Conservation (phyloP, 2,888 invertebrate species). For the Andrena camellia region DNA sequence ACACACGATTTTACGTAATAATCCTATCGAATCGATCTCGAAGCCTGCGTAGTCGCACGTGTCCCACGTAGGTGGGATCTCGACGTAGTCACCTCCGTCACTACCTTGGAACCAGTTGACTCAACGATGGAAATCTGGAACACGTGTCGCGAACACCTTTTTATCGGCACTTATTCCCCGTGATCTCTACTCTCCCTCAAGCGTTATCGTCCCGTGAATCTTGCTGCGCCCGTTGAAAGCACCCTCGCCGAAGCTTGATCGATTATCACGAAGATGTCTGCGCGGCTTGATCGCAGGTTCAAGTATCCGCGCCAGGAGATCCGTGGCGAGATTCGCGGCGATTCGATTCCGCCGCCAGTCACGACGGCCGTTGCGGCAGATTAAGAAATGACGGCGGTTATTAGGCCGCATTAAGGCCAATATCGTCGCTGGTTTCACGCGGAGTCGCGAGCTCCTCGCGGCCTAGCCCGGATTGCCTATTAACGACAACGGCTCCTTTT, state of each 20-base stretch:
- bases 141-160: background rate
- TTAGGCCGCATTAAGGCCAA: conserved; percentile 63
- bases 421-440: conserved; percentile 36
- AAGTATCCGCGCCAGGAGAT: background rate
- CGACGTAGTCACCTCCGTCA: conserved; percentile 31
- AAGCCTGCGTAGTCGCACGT: conserved; percentile 19
- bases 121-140: conserved; percentile 54
- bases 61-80: conserved; percentile 60
- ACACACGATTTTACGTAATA: background rate
- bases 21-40: background rate
- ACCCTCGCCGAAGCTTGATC: background rate
- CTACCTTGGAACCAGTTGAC: conserved; percentile 54
- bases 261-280: background rate
- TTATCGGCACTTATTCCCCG: background rate
- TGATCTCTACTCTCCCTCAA: background rate
- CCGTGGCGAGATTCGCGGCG: background rate
- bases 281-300: background rate
- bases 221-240: background rate
- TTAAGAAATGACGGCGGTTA: conserved; percentile 43
- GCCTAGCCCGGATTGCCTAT: conserved; percentile 59
- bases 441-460: background rate
- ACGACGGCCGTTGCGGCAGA: conserved; percentile 1
- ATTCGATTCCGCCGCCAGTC: background rate
- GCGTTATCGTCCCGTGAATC: background rate
- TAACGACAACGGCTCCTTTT: conserved; percentile 44